Conservation (phyloP, 2,888 invertebrate species). For the Pterostichus madidus region DNA sequence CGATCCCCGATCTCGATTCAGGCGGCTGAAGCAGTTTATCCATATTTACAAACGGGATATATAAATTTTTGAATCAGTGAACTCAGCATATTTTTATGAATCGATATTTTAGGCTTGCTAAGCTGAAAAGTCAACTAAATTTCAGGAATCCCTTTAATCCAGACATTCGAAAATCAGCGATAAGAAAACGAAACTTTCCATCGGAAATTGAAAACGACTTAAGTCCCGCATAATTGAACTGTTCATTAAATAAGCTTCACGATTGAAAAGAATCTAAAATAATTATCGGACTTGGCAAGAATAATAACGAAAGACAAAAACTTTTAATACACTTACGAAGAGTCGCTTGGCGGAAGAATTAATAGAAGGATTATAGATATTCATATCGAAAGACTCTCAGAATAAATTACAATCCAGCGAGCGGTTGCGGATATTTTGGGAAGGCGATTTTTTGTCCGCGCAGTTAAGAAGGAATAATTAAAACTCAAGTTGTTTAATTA, state of each 20-base stretch:
- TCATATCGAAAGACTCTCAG: constrained; percentile 60
- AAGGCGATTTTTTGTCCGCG: constrained; percentile 43
- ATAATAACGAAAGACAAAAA: constrained; percentile 57
- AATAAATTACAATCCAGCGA: constrained; percentile 52
- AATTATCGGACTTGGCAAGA: constrained; percentile 57
- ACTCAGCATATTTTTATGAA: constrained; percentile 45
- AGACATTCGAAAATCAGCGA: constrained; percentile 46
- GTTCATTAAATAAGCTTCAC: constrained; percentile 63
- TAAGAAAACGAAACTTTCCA: constrained; percentile 44
- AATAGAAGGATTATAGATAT: constrained; percentile 61
- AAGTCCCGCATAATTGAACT: constrained; percentile 60
- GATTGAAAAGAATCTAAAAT: constrained; percentile 63
- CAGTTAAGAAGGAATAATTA: constrained; percentile 55
- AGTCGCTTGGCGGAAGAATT: constrained; percentile 45
- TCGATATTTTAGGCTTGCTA: constrained; percentile 47
- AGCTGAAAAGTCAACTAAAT: constrained; percentile 54
- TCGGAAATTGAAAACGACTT: constrained; percentile 57
- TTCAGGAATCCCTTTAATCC: constrained; percentile 34
- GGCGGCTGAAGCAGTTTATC: constrained; percentile 36
- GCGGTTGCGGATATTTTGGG: constrained; percentile 24
- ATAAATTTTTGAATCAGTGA: constrained; percentile 33
- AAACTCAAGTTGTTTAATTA: constrained; percentile 64
- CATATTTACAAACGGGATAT: constrained; percentile 48
- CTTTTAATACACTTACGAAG: constrained; percentile 60
- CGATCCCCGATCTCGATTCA: constrained; percentile 8